Percentiles rank a stretch among this genome's conserved stretches.
These are phyloP conservation scores for Tautogolabrus adspersus DNA, from an alignment of 2,113 vertebrate species.

Conservation along the genomic window DNA sequence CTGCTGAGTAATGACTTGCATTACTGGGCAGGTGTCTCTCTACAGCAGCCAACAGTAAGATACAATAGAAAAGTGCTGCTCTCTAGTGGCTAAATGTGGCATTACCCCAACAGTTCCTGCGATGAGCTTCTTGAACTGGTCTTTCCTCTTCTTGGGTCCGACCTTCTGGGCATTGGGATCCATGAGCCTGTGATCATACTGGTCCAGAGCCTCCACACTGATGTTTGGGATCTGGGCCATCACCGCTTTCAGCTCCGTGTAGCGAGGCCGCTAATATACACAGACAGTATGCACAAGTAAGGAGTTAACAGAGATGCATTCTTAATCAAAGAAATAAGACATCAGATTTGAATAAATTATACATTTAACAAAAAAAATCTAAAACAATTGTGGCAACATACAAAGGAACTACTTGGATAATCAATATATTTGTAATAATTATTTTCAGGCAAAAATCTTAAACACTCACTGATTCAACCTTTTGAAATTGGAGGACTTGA, in stretches of 20 bases:
- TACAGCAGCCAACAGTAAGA: slow-evolving; percentile 3
- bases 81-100: slow-evolving; percentile 47
- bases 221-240: slow-evolving; percentile 96
- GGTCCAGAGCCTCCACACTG: slow-evolving; percentile 89
- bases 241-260: slow-evolving; percentile 88
- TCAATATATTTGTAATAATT: neutral
- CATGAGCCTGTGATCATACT: slow-evolving; percentile 91
- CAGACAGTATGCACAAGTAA: neutral
- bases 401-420: too few species aligned
- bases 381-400: neutral
- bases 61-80: slow-evolving; percentile 27
- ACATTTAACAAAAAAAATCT: neutral
- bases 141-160: slow-evolving; percentile 93
- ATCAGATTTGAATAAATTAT: neutral
- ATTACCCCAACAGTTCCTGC: slow-evolving; percentile 94
- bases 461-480: too few species aligned
- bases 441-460: too few species aligned
- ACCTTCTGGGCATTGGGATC: slow-evolving; percentile 87
- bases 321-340: neutral
- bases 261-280: slow-evolving; percentile 88
- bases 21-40: slow-evolving; percentile 13
- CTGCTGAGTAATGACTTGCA: slow-evolving; percentile 60
- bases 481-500: too few species aligned
- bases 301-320: neutral
- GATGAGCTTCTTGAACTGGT: slow-evolving; percentile 95